A percentile compares a stretch with the other conserved stretches of the same genome.
These are phyloP conservation scores for Sander lucioperca DNA, from an alignment of 2,113 vertebrate genomes.

Conservation along the genomic window DNA sequence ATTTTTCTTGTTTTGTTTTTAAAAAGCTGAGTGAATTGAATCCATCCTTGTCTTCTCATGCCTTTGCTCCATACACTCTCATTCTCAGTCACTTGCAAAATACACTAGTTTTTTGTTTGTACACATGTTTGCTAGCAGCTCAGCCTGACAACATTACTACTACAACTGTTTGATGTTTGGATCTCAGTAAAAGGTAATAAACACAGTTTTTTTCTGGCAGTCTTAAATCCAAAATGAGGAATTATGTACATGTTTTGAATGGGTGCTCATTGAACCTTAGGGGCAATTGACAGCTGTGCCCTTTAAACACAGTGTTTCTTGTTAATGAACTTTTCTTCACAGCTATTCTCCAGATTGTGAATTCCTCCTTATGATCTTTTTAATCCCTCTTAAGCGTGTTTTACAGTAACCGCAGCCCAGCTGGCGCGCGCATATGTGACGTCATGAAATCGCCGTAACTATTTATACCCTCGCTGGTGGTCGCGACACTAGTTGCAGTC, in stretches of 20 bases:
- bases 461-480: too few species aligned
- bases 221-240: conserved; percentile 13
- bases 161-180: conserved; percentile 34
- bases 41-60: not conserved
- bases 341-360: not conserved
- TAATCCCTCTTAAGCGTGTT: conserved; percentile 13
- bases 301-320: conserved; percentile 8
- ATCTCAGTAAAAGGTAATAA: conserved; percentile 21
- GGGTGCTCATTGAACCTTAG: conserved; percentile 2
- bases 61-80: not conserved
- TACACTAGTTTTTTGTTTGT: conserved; percentile 40
- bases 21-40: conserved; percentile 18
- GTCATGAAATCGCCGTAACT: too few species aligned
- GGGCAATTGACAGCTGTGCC: conserved; percentile 2
- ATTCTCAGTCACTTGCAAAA: conserved; percentile 37
- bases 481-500: too few species aligned
- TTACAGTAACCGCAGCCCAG: too few species aligned
- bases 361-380: conserved; percentile 5
- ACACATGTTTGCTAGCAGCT: conserved; percentile 31
- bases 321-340: conserved; percentile 22
- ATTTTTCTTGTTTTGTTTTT: conserved; percentile 36
- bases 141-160: conserved; percentile 25
- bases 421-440: too few species aligned
- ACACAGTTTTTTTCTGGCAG: not conserved
- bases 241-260: conserved; percentile 23